Percentiles rank a stretch among this genome's conserved stretches.
Evolutionary conservation across 30 jellyfish, hydroid and myxozoan genomes (phyloP).

Genomic region (Turritopsis dohrnii): DNA sequence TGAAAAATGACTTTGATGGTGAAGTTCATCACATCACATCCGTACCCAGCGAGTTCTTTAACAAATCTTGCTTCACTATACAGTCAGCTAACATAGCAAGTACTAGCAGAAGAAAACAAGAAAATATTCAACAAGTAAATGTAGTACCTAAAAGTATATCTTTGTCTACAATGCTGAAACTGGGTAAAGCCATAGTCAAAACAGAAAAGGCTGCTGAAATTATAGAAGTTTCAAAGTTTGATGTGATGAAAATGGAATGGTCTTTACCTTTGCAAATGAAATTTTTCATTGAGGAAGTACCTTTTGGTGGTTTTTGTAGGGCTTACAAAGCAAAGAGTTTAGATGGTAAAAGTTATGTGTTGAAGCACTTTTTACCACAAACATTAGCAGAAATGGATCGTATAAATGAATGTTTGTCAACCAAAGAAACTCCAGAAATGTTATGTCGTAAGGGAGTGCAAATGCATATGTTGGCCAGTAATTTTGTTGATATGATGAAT

Average conservation of each 20-base stretch:
- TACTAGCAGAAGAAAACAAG: too few relatives aligned
- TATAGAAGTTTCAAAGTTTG: conserved; percentile 19
- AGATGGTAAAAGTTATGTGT: conserved; percentile 14
- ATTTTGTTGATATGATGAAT: not conserved
- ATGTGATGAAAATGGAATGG: conserved; percentile 26
- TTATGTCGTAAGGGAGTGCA: not conserved
- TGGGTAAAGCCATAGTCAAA: conserved; percentile 23
- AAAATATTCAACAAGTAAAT: too few relatives aligned
- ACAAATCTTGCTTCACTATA: not conserved
- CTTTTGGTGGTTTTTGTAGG: conserved; percentile 29
- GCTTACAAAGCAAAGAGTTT: conserved; percentile 28
- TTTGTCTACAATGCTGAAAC: conserved; percentile 22
- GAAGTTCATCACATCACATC: not conserved
- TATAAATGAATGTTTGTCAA: too few relatives aligned
- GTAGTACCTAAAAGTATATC: conserved; percentile 35
- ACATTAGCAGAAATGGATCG: too few relatives aligned
- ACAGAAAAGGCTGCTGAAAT: not conserved
- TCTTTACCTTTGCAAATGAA: not conserved
- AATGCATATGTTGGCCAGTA: not conserved
- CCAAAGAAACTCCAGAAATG: not conserved
- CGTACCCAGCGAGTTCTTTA: not conserved
- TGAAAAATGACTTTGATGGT: conserved; percentile 23
- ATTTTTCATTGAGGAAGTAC: conserved; percentile 11
- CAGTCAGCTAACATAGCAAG: not conserved
- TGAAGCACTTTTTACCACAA: not conserved